phyloP scores from a whole-genome alignment of 2,113 vertebrate genomes.

The Cyphomyrus discorhynchus region DNA sequence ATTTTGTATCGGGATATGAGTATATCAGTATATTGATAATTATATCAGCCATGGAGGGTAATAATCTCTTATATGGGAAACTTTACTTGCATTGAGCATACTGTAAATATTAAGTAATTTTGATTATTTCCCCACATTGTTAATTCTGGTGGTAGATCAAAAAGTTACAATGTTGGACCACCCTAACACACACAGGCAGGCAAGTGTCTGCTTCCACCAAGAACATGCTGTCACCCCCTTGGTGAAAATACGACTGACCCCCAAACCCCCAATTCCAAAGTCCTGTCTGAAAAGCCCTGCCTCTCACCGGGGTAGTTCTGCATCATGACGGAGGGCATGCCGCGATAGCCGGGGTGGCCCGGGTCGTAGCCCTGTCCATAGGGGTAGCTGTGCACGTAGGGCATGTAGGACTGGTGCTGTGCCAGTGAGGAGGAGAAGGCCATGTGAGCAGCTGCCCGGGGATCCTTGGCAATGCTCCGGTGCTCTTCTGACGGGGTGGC shows the following conservation, averaged over 20 bases:
- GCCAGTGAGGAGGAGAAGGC: conserved; percentile 87
- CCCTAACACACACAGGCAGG: neutral
- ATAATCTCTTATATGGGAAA: too few species aligned
- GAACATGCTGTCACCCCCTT: neutral
- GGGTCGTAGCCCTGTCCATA: conserved; percentile 95
- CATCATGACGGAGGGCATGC: conserved; percentile 97
- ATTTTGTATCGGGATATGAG: too few species aligned
- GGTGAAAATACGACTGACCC: neutral
- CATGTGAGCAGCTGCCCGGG: conserved; percentile 81
- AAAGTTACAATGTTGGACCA: neutral
- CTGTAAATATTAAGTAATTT: too few species aligned
- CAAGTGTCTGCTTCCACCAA: neutral
- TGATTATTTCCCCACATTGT: too few species aligned
- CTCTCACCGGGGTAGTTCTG: conserved; percentile 93
- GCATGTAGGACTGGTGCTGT: conserved; percentile 95
- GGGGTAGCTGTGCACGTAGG: conserved; percentile 96
- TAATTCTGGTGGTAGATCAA: neutral
- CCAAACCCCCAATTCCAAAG: neutral
- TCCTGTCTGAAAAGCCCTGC: neutral
- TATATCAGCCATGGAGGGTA: neutral
- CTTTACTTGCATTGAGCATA: too few species aligned
- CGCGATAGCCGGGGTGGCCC: conserved; percentile 88
- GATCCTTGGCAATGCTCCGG: conserved; percentile 80
- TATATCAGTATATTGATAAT: too few species aligned
- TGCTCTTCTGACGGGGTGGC: conserved; percentile 72